A percentile compares a stretch with the other conserved stretches of the same genome.
Evolutionary conservation across 2,797 vertebrate species (phyloP).

Genomic region (Rhadinocentrus ornatus): DNA sequence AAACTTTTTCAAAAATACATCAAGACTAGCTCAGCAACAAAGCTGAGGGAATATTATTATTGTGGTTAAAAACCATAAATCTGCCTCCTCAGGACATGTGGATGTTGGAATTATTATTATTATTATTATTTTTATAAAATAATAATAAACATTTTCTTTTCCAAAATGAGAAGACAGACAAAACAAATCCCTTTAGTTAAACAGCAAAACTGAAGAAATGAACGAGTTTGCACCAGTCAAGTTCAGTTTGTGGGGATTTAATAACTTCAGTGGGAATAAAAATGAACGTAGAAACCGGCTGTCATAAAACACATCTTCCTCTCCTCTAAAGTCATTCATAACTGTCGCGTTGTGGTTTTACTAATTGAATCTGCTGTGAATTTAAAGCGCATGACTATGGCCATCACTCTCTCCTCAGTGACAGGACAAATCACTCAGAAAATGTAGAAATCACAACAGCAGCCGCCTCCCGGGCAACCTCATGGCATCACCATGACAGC

Average conservation of each 20-base stretch:
- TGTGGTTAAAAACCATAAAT: background rate
- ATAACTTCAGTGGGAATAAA: background rate
- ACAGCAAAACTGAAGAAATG: background rate
- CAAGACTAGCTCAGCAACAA: background rate
- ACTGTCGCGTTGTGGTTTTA: conserved; percentile 1
- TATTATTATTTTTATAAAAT: no score
- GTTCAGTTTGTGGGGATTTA: background rate
- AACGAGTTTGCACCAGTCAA: background rate
- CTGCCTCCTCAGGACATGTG: background rate
- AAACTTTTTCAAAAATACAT: background rate
- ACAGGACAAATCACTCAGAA: conserved; percentile 6
- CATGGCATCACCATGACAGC: conserved; percentile 34
- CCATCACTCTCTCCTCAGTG: background rate
- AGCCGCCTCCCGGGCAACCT: conserved; percentile 17
- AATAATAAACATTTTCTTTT: no score
- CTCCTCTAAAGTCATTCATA: background rate
- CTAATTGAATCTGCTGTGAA: background rate
- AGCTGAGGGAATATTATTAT: background rate
- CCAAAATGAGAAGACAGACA: no score
- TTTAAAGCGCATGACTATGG: background rate
- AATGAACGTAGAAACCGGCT: background rate
- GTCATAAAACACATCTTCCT: background rate
- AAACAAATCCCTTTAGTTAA: background rate
- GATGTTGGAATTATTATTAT: background rate
- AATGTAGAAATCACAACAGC: conserved; percentile 7